A percentile compares a stretch with the other conserved stretches of the same genome.
These are phyloP conservation scores for Aphis gossypii DNA, from an alignment of 1,140 invertebrate genomes.

Conservation along the genomic window DNA sequence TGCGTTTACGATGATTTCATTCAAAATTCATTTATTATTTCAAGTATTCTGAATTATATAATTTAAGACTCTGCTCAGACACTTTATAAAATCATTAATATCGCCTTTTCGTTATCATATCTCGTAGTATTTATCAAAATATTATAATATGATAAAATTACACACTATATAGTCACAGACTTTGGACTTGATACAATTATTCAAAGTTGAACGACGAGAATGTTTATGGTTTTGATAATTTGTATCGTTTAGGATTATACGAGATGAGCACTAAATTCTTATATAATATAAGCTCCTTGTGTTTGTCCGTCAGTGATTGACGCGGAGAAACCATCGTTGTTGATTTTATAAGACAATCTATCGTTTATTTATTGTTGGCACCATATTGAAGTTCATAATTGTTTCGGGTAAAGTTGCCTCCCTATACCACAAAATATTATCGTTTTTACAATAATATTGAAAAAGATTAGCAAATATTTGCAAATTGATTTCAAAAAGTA, in stretches of 20 bases:
- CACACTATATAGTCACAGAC: too few species aligned
- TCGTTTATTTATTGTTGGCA: too few species aligned
- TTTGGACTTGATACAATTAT: neutral
- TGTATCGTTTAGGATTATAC: neutral
- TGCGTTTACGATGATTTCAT: neutral
- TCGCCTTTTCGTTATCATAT: neutral
- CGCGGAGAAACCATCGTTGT: neutral
- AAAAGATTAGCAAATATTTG: too few species aligned
- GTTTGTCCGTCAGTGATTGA: neutral
- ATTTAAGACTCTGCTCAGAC: neutral
- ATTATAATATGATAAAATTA: neutral
- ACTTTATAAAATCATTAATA: neutral
- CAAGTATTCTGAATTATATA: neutral
- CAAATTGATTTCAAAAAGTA: too few species aligned
- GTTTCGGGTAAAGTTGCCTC: too few species aligned
- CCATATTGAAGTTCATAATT: too few species aligned
- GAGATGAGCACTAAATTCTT: neutral
- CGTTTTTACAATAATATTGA: too few species aligned
- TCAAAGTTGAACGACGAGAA: neutral
- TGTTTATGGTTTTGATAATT: neutral
- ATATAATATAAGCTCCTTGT: neutral
- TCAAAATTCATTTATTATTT: neutral
- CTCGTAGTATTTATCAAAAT: neutral
- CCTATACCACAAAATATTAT: too few species aligned
- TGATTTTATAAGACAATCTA: neutral